phyloP scores from a whole-genome alignment of 2,113 vertebrate genomes.

The Pristiophorus japonicus region DNA sequence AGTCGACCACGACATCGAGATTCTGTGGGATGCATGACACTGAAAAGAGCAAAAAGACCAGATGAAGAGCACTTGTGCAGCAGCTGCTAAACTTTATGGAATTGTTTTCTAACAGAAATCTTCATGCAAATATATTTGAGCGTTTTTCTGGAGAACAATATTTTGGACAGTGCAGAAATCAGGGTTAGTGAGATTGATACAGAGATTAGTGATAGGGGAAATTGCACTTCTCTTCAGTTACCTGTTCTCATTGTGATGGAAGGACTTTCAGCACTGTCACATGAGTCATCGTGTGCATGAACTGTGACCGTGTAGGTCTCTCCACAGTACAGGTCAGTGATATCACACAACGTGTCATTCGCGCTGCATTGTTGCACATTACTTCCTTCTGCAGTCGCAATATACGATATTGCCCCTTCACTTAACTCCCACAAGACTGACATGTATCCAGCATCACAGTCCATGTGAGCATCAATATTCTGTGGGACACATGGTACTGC shows the following conservation, averaged over 20 bases:
- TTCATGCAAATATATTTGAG: not conserved
- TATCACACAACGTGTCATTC: constrained; percentile 43
- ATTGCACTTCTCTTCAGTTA: constrained; percentile 45
- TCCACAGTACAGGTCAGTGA: constrained; percentile 54
- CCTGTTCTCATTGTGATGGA: constrained; percentile 52
- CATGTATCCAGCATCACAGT: constrained; percentile 52
- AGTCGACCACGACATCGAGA: constrained; percentile 43
- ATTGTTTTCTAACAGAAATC: too few relatives aligned
- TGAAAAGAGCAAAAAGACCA: constrained; percentile 40
- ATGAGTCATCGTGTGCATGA: constrained; percentile 46
- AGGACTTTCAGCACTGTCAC: constrained; percentile 44
- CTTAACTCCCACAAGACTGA: constrained; percentile 51
- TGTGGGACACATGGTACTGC: constrained; percentile 57
- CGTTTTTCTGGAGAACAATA: not conserved
- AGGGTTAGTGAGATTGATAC: not conserved
- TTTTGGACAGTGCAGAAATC: not conserved
- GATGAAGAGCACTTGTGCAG: not conserved
- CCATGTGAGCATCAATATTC: constrained; percentile 43
- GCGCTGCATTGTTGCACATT: constrained; percentile 48
- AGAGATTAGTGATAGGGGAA: not conserved
- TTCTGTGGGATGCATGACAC: constrained; percentile 59
- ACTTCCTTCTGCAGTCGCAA: constrained; percentile 39
- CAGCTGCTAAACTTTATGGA: not conserved
- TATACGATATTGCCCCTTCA: constrained; percentile 51
- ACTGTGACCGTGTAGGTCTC: constrained; percentile 54